These are phyloP conservation scores for Octodon degus DNA, from an alignment of 2,113 vertebrate genomes.

Conservation along the genomic window DNA sequence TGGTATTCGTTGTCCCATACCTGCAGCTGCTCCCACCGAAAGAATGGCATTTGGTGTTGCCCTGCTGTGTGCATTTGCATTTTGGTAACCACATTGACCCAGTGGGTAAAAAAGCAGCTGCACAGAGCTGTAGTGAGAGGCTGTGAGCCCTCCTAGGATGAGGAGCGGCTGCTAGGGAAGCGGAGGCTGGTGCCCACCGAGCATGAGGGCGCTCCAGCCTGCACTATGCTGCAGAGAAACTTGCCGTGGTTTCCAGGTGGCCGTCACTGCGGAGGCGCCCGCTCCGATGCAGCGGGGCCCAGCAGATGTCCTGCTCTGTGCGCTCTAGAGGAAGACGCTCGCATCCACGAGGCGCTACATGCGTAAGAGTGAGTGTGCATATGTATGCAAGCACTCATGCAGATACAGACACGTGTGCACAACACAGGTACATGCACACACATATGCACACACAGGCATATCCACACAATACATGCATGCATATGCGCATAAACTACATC, in stretches of 20 bases:
- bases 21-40: conserved; percentile 80
- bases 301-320: fast-evolving
- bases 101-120: conserved; percentile 36
- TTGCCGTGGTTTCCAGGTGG: background rate
- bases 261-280: background rate
- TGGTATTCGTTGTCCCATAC: conserved; percentile 82
- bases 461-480: background rate
- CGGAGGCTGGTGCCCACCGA: background rate
- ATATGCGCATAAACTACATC: background rate
- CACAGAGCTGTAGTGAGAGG: background rate
- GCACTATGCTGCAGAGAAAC: background rate
- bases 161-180: background rate
- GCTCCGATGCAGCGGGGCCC: background rate
- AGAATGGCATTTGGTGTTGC: conserved; percentile 74
- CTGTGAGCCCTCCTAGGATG: background rate
- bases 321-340: too few species aligned
- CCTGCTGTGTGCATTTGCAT: conserved; percentile 80
- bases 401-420: too few species aligned
- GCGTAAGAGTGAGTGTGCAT: background rate
- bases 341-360: background rate
- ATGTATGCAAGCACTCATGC: background rate
- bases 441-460: background rate
- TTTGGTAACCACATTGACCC: conserved; percentile 79
- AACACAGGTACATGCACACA: background rate
- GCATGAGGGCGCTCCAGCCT: background rate